Conservation (phyloP, 2,113 vertebrate species). For the Entomyzon cyanotis region DNA sequence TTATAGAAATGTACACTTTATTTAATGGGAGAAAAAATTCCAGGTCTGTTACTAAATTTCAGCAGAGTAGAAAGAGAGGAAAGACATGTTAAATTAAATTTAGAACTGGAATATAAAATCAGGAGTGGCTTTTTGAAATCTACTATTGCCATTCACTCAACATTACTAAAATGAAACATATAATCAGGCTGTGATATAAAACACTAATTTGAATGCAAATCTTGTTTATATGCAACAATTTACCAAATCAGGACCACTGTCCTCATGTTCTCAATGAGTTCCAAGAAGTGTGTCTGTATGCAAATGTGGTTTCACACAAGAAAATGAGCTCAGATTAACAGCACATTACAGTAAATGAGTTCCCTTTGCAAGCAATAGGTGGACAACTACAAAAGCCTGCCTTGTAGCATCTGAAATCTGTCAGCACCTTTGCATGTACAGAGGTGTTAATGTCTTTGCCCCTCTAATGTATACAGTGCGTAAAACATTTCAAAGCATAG, state of each 20-base stretch:
- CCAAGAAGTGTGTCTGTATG: conserved; percentile 21
- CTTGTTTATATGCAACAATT: conserved; percentile 31
- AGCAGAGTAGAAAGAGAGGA: not conserved
- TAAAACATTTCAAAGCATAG: conserved; percentile 56
- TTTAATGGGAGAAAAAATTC: not conserved
- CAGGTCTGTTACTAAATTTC: not conserved
- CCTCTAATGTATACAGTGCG: conserved; percentile 23
- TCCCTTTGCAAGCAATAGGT: not conserved
- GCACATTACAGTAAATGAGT: not conserved
- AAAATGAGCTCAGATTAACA: conserved; percentile 47
- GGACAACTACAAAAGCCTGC: conserved; percentile 28
- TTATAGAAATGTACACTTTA: not conserved
- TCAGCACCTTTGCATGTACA: conserved; percentile 16
- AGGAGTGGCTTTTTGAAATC: not conserved
- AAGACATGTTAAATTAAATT: conserved; percentile 23
- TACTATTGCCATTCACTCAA: not conserved
- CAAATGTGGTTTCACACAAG: not conserved
- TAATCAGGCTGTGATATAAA: conserved; percentile 21
- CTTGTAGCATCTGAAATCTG: conserved; percentile 35
- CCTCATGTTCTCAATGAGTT: not conserved
- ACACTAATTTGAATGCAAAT: conserved; percentile 28
- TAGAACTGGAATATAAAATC: not conserved
- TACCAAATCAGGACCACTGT: conserved; percentile 8
- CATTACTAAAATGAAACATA: conserved; percentile 22
- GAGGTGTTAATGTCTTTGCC: conserved; percentile 27